Conservation (phyloP, 2,113 vertebrate genomes). For the Anolis sagrei region DNA sequence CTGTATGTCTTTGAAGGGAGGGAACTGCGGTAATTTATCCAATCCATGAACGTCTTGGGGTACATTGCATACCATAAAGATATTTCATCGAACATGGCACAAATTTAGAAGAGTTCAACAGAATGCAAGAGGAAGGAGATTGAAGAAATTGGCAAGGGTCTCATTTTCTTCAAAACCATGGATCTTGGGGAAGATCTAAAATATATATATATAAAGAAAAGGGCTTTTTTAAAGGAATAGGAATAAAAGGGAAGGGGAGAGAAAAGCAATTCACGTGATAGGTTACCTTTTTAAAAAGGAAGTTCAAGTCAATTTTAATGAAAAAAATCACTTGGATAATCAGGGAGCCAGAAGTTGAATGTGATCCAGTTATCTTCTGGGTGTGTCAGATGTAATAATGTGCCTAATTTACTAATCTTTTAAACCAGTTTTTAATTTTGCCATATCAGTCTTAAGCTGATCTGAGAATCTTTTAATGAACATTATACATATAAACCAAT, state of each 20-base stretch:
- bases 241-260: background rate
- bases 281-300: background rate
- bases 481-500: background rate
- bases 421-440: background rate
- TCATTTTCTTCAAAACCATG: background rate
- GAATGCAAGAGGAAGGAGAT: background rate
- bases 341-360: constrained; percentile 6
- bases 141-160: constrained; percentile 36
- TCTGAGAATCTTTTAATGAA: constrained; percentile 7
- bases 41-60: constrained; percentile 1
- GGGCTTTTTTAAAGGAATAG: background rate
- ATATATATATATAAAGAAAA: constrained; percentile 1
- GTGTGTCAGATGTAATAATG: background rate
- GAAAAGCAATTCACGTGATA: constrained; percentile 15
- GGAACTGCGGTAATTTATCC: background rate
- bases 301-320: background rate
- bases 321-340: constrained; percentile 10
- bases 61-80: background rate
- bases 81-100: background rate
- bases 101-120: constrained; percentile 14
- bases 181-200: constrained; percentile 16
- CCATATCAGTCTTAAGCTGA: background rate
- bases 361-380: background rate
- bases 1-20: background rate
- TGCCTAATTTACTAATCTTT: constrained; percentile 6